Conservation (phyloP, 1,140 invertebrate species). For the Habropoda laboriosa region DNA sequence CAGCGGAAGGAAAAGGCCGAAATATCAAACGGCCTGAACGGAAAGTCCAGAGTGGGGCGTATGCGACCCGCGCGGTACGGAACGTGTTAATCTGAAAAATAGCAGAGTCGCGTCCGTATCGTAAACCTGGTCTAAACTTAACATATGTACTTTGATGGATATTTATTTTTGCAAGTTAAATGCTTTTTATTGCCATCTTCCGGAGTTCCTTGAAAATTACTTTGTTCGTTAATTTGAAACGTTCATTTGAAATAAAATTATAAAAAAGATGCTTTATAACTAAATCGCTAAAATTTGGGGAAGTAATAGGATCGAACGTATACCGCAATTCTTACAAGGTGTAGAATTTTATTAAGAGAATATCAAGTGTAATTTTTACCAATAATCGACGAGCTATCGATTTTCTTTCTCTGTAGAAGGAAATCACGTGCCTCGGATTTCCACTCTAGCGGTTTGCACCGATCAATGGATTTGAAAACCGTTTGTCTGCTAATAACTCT, state of each 20-base stretch:
- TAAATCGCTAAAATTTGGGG: neutral
- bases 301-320: neutral
- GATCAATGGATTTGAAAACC: slow-evolving; percentile 23
- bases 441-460: slow-evolving; percentile 14
- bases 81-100: no score
- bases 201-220: slow-evolving; percentile 51
- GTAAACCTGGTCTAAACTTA: no score
- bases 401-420: no score
- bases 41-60: no score
- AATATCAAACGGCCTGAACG: no score
- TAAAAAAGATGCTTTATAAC: neutral
- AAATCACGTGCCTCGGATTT: slow-evolving; percentile 28
- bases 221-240: slow-evolving; percentile 65
- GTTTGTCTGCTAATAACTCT: slow-evolving; percentile 34
- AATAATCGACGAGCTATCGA: neutral
- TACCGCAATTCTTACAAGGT: no score
- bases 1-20: no score
- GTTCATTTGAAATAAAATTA: slow-evolving; percentile 50
- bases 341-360: neutral
- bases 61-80: no score
- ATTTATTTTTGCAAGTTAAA: slow-evolving; percentile 52
- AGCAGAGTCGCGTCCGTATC: no score
- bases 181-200: slow-evolving; percentile 50
- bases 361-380: no score
- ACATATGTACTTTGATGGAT: slow-evolving; percentile 33